Evolutionary conservation across 2,888 invertebrate genomes (phyloP), one percentile per base, ranked within the genome.

Genomic region (Miltochrista miniata): DNA sequence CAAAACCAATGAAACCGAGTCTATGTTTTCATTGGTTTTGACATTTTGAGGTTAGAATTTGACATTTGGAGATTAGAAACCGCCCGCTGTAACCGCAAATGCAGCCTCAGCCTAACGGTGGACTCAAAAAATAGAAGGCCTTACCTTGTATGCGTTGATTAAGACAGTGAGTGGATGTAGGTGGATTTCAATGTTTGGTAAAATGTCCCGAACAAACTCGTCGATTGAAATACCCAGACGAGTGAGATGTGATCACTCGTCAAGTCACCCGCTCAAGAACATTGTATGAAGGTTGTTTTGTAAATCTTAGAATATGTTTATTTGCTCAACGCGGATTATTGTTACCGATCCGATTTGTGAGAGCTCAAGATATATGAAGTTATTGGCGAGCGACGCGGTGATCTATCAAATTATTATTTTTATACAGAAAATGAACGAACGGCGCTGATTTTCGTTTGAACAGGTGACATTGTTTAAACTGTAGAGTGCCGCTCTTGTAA

Each of bases 361-460:
- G 69, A 68, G 75, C 76, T 76, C 78, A 73, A 78, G 47, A 61
- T 61, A 61, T 61, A 69, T 64, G 61, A 41, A 48, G 33, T 60
- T 64, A 29, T 31, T 59, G 62, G 59, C 64, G 64, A 63, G 64
- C 61, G 64, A 70, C 56, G 59, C 62, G 71, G 74, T 74, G 74
- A 72, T 76, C 74, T 70, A 78, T 72, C 74, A 78, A 73, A 76
- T 74, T 64, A 68, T 87, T 86, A 85, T 86, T 87, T 86, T 87
- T 86, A 71, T 85, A 85, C 73, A 79, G 68, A 72, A 67, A 62
- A 69, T 61, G 66, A 53, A 59, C 61, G 67, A 61, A 60, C 57
- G 68, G 61, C 65, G 67, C 62, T 59, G 65, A 50, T 59, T 24
- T 59, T 72, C 62, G 56, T 61, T 64, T 62, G 60, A 65, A 70